Evolutionary conservation across 2,888 invertebrate species (phyloP).

Genomic region (Acronicta psi): DNA sequence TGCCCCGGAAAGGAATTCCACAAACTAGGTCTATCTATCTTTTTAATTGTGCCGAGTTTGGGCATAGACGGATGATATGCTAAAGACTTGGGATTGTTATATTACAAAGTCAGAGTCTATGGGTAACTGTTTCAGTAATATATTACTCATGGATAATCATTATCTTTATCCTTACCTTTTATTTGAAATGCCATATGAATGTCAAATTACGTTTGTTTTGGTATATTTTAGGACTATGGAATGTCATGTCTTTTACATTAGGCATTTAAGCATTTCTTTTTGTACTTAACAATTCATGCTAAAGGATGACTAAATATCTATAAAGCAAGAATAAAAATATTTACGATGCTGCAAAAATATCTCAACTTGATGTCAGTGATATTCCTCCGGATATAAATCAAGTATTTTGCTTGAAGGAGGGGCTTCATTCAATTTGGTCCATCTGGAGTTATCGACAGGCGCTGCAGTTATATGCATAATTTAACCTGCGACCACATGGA

Average conservation of each 20-base stretch:
- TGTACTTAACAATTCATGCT: too few relatives aligned
- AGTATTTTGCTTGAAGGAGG: slow-evolving; percentile 20
- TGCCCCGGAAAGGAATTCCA: slow-evolving; percentile 37
- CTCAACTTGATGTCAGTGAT: not conserved
- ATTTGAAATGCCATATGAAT: too few relatives aligned
- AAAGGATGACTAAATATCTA: too few relatives aligned
- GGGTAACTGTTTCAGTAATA: not conserved
- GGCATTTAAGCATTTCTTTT: too few relatives aligned
- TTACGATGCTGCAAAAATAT: not conserved
- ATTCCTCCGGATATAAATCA: slow-evolving; percentile 7
- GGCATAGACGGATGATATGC: slow-evolving; percentile 45
- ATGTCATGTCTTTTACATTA: too few relatives aligned
- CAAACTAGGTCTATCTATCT: slow-evolving; percentile 48
- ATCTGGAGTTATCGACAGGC: slow-evolving; percentile 50
- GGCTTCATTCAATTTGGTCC: slow-evolving; percentile 41
- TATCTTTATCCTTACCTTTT: too few relatives aligned
- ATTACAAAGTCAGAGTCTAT: slow-evolving; percentile 30
- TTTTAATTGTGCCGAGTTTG: slow-evolving; percentile 45
- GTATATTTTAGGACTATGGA: too few relatives aligned
- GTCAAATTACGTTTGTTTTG: too few relatives aligned
- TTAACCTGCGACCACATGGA: slow-evolving; percentile 53
- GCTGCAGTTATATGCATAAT: slow-evolving; percentile 63
- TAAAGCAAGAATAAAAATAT: not conserved
- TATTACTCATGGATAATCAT: too few relatives aligned
- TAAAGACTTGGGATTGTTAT: slow-evolving; percentile 36